Percentiles rank a stretch among this genome's conserved stretches.
These are phyloP conservation scores for Cephus pulcher DNA, from an alignment of 2,888 invertebrate genomes.

Conservation along the genomic window DNA sequence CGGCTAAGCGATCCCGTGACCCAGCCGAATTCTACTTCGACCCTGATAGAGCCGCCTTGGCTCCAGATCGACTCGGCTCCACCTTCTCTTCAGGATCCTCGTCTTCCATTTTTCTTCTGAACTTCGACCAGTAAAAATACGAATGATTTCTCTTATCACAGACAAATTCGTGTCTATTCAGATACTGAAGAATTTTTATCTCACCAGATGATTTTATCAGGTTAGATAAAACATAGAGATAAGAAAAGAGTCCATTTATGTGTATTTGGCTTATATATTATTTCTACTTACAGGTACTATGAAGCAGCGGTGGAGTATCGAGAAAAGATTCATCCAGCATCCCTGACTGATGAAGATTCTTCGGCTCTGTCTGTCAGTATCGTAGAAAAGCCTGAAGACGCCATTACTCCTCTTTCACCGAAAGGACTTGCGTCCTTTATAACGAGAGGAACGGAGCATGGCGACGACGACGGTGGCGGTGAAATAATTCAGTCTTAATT, in stretches of 20 bases:
- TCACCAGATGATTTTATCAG: background rate
- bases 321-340: background rate
- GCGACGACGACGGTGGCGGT: conserved; percentile 22
- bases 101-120: background rate
- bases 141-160: background rate
- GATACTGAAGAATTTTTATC: background rate
- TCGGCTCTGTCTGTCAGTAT: background rate
- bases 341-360: background rate
- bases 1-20: conserved; percentile 38
- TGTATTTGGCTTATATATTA: background rate
- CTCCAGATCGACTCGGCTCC: background rate
- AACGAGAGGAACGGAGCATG: background rate
- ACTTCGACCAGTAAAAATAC: background rate
- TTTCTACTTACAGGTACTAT: background rate
- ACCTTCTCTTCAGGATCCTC: background rate
- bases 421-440: background rate
- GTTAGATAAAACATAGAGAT: background rate
- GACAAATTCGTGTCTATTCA: background rate
- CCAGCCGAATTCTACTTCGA: conserved; percentile 28
- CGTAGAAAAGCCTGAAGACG: background rate
- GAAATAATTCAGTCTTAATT: conserved; percentile 61
- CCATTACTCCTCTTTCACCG: background rate
- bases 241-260: background rate
- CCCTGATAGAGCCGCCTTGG: background rate
- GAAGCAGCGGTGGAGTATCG: background rate